Evolutionary conservation across 2,113 vertebrate species (phyloP).

Genomic region (Scalopus aquaticus): DNA sequence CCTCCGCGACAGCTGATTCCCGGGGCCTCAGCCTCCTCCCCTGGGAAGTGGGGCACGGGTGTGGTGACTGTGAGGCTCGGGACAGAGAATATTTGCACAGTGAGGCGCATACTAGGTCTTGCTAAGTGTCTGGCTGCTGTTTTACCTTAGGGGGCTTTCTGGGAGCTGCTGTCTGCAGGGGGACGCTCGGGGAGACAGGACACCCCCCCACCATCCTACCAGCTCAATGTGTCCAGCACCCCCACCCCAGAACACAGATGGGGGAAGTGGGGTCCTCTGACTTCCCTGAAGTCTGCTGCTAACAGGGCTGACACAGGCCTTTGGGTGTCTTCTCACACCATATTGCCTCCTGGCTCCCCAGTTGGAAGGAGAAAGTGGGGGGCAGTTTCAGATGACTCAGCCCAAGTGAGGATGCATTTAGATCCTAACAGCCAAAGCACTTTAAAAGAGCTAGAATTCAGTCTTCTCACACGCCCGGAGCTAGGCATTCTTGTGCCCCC

Average conservation of each 20-base stretch:
- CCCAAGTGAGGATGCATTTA: not conserved
- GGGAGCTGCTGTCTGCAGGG: not conserved
- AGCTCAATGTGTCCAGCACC: too few species aligned
- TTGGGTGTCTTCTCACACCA: not conserved
- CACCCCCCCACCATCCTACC: not conserved
- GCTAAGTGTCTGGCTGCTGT: not conserved
- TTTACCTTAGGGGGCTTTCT: not conserved
- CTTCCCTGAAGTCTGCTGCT: not conserved
- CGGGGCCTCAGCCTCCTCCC: not conserved
- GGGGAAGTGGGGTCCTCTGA: not conserved
- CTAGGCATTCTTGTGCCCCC: not conserved
- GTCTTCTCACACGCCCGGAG: not conserved
- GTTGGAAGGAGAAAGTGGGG: not conserved
- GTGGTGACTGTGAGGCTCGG: too few species aligned
- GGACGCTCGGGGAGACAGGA: not conserved
- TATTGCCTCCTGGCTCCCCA: not conserved
- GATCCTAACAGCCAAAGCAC: not conserved
- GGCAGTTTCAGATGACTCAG: not conserved
- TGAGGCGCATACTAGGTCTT: not conserved
- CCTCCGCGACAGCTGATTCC: not conserved
- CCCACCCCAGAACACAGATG: not conserved
- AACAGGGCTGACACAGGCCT: not conserved
- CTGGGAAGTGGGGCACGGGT: not conserved
- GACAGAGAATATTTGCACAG: fast-evolving
- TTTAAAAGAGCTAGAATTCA: not conserved